Percentiles rank a stretch among this genome's conserved stretches.
phyloP scores from a whole-genome alignment of 2,797 vertebrate genomes.

The Tamandua tetradactyla region DNA sequence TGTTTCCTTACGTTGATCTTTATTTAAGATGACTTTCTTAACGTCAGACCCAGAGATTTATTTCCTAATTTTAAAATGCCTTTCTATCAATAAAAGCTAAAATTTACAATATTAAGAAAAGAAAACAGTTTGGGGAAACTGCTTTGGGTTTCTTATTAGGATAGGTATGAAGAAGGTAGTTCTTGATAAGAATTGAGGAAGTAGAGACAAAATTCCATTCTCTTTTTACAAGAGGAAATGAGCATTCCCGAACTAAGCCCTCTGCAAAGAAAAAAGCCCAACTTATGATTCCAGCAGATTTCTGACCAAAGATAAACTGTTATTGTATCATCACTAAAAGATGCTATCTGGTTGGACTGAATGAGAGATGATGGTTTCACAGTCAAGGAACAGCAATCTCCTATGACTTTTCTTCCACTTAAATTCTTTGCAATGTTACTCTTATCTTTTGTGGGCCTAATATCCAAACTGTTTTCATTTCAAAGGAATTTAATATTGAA shows the following conservation, averaged over 20 bases:
- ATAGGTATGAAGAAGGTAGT: background rate
- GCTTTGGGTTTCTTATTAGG: background rate
- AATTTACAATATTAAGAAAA: background rate
- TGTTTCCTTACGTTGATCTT: background rate
- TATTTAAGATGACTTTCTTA: background rate
- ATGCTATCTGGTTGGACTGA: background rate
- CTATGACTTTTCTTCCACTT: constrained; percentile 6
- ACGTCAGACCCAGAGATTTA: background rate
- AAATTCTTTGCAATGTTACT: constrained; percentile 45
- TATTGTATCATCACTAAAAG: background rate
- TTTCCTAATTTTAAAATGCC: background rate
- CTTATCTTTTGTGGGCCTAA: constrained; percentile 49
- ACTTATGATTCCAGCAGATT: background rate
- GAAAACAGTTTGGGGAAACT: background rate
- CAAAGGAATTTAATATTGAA: constrained; percentile 59
- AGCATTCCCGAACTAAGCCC: background rate
- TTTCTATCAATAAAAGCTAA: background rate
- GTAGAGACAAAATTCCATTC: background rate
- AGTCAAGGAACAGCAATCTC: background rate
- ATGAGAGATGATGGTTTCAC: background rate
- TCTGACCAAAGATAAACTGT: background rate
- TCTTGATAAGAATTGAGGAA: background rate
- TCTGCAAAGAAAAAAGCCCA: background rate
- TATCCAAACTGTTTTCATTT: constrained; percentile 49
- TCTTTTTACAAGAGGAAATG: constrained; percentile 5